Base-by-base conservation (phyloP, 1,140 invertebrate species). In the Carposina sasakii region DNA sequence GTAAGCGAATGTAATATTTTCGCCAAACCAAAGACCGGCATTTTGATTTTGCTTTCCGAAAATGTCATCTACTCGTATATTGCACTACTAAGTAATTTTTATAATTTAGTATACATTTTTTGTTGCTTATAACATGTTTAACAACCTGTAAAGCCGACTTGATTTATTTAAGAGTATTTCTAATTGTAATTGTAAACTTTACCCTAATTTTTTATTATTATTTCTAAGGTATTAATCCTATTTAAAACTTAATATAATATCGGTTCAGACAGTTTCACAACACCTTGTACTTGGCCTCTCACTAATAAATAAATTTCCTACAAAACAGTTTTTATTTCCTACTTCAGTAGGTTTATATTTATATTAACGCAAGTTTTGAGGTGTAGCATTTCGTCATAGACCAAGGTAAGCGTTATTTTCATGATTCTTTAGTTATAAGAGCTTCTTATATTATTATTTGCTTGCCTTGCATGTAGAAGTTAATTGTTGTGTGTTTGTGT, bases 281-380 rank as follows among this genome's bases (percentile, higher is more conserved):
- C n/a, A n/a, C 47, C 42, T 58, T 70, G 64, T 70, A 68, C 55
- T 71, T 70, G 54, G 57, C 60, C 54, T 68, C 59, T 71, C 67
- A 67, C 62, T 75, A 75, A 78, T 75, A 65, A 72, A 64, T 64
- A 74, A 81, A 73, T 62, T 71, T 63, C 63, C 56, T 42, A 43
- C 23, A 26, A 16, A 39, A 54, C 60, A 61, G 45, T 28, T 49
- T 58, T 66, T 62, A 64, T 60, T 67, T n/a, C n/a, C n/a, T n/a
- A n/a, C n/a, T n/a, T n/a, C n/a, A n/a, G n/a, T n/a, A n/a, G 20
- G 22, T 67, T 66, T 62, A 60, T 71, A 62, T 72, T 52, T 40
- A 28, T 48, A 41, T 36, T 13, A 19, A 42, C 31, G 22, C 47
- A 26, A 20, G 37, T 34, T 13, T 37, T 40, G 37, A 48, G 16